Percentiles rank a stretch among this genome's conserved stretches.
These are phyloP conservation scores for Malurus splendens DNA, from an alignment of 2,797 vertebrate species.

Conservation along the genomic window DNA sequence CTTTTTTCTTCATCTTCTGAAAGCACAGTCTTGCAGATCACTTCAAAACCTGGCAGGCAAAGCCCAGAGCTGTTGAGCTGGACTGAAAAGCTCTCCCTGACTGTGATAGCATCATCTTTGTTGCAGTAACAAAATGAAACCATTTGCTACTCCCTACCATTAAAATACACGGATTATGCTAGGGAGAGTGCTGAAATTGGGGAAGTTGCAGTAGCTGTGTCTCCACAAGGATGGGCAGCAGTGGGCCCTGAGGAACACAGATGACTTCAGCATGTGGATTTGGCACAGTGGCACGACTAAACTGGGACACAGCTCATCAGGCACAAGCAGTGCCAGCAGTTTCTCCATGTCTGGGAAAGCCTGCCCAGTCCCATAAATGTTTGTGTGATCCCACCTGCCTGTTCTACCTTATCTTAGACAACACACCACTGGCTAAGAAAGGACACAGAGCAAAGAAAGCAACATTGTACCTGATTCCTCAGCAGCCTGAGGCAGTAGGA, in stretches of 20 bases:
- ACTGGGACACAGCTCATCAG: not conserved
- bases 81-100: not conserved
- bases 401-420: not conserved
- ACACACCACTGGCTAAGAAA: not conserved
- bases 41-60: not conserved
- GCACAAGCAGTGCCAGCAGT: not conserved
- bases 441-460: not conserved
- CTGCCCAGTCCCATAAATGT: not conserved
- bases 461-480: not conserved
- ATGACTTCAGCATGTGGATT: not conserved
- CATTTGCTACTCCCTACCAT: not conserved
- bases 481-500: rapidly evolving
- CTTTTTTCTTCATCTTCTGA: not conserved
- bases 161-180: not conserved
- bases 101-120: too few species aligned
- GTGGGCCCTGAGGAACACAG: not conserved
- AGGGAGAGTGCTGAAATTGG: not conserved
- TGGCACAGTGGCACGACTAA: not conserved
- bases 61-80: not conserved
- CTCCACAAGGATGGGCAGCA: not conserved
- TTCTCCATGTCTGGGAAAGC: not conserved
- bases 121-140: not conserved
- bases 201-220: not conserved
- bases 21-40: not conserved
- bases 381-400: not conserved